phyloP scores from a whole-genome alignment of 2,888 invertebrate species.

The Drosophila rellima region DNA sequence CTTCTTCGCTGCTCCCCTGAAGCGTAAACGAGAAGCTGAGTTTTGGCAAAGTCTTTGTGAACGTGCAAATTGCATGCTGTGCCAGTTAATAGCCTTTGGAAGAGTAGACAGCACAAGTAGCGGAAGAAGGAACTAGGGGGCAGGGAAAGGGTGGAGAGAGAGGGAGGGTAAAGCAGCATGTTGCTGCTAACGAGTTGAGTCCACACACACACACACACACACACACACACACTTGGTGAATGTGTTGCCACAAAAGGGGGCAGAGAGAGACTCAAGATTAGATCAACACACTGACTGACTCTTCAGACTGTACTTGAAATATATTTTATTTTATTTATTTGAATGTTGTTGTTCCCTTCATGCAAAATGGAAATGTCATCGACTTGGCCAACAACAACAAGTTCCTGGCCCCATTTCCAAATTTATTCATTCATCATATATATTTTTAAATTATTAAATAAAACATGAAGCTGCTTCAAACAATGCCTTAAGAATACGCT shows the following conservation, averaged over 20 bases:
- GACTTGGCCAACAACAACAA: slow-evolving; percentile 16
- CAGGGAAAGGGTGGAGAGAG: neutral
- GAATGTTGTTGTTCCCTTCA: slow-evolving; percentile 27
- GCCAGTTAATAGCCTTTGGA: slow-evolving; percentile 70
- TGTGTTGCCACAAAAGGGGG: slow-evolving; percentile 11
- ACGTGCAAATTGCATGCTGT: slow-evolving; percentile 77
- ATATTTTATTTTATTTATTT: slow-evolving; percentile 22
- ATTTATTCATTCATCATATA: slow-evolving; percentile 50
- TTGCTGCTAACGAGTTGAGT: slow-evolving; percentile 70
- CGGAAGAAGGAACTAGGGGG: neutral
- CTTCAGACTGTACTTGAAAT: slow-evolving; percentile 24
- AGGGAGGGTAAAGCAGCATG: slow-evolving; percentile 20
- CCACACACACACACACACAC: no score
- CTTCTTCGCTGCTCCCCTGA: slow-evolving; percentile 23
- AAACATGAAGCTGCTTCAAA: slow-evolving; percentile 59
- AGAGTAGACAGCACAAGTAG: slow-evolving; percentile 22
- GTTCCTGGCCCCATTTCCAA: slow-evolving; percentile 3
- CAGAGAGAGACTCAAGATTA: slow-evolving; percentile 13
- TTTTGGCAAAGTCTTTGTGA: slow-evolving; percentile 76
- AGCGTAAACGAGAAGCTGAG: slow-evolving; percentile 69
- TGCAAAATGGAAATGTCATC: slow-evolving; percentile 40
- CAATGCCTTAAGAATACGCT: slow-evolving; percentile 42
- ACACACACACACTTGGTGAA: slow-evolving; percentile 24
- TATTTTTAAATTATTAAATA: slow-evolving; percentile 66
- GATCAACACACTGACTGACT: slow-evolving; percentile 33